These are phyloP conservation scores for Leiothrix lutea DNA, from an alignment of 2,113 vertebrate genomes.

Conservation along the genomic window DNA sequence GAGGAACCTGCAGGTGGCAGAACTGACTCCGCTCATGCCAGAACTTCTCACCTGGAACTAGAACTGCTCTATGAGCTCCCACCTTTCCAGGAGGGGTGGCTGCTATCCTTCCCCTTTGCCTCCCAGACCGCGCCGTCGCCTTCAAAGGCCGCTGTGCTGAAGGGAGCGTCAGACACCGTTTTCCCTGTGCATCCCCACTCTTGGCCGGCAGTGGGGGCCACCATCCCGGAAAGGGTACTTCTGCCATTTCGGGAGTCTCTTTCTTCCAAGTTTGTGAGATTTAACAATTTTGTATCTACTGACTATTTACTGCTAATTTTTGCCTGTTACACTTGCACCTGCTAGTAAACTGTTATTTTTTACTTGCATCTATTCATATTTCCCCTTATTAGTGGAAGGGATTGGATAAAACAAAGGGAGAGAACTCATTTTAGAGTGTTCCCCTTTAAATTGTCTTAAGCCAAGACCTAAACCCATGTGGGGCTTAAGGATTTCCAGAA, in stretches of 20 bases:
- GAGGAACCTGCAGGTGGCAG: not conserved
- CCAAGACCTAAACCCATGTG: not conserved
- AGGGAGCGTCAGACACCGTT: fast-evolving
- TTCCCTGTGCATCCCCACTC: too few species aligned
- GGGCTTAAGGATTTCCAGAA: not conserved
- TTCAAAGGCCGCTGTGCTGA: fast-evolving
- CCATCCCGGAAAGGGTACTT: not conserved
- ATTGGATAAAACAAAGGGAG: not conserved
- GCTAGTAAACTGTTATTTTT: not conserved
- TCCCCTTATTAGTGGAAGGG: not conserved
- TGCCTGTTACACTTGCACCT: fast-evolving
- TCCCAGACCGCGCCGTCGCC: fast-evolving
- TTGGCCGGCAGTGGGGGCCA: fast-evolving
- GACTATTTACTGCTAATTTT: not conserved
- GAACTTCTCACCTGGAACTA: not conserved
- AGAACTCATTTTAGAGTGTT: not conserved
- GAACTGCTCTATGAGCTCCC: not conserved
- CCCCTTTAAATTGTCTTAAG: not conserved
- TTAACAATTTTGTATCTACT: not conserved
- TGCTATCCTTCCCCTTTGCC: not conserved
- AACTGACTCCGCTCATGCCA: fast-evolving
- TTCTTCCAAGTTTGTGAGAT: too few species aligned
- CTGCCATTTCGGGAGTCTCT: not conserved
- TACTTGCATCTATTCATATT: not conserved
- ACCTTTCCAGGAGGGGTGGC: fast-evolving